Evolutionary conservation across 1,140 invertebrate genomes (phyloP).

Genomic region (Bombus sylvicola): DNA sequence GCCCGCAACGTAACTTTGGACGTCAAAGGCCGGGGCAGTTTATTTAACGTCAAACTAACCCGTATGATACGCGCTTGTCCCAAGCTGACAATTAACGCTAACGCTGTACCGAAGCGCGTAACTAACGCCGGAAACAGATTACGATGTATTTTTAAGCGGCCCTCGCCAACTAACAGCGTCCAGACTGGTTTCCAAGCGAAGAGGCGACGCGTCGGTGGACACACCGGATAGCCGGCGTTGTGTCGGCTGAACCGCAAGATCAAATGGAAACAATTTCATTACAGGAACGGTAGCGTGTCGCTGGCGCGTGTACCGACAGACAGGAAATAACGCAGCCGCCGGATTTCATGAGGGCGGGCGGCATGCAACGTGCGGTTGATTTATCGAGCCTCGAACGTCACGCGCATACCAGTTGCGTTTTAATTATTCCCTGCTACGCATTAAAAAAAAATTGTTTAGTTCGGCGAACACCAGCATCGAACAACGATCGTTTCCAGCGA

Average conservation of each 20-base stretch:
- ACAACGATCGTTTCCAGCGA: slow-evolving; percentile 15
- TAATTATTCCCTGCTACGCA: slow-evolving; percentile 46
- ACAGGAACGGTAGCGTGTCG: slow-evolving; percentile 18
- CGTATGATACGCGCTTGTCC: slow-evolving; percentile 4
- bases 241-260: slow-evolving; percentile 36
- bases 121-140: slow-evolving; percentile 34
- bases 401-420: slow-evolving; percentile 48
- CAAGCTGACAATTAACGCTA: slow-evolving; percentile 42
- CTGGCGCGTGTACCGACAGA: slow-evolving; percentile 2
- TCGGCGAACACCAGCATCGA: background rate
- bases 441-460: slow-evolving; percentile 31
- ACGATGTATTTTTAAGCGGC: slow-evolving; percentile 44
- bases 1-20: slow-evolving; percentile 8
- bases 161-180: background rate
- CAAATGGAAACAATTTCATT: slow-evolving; percentile 50
- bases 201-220: background rate
- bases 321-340: slow-evolving; percentile 21
- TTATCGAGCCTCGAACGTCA: slow-evolving; percentile 44
- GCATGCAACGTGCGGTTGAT: slow-evolving; percentile 39
- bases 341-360: slow-evolving; percentile 22
- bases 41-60: slow-evolving; percentile 50
- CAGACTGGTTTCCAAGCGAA: background rate
- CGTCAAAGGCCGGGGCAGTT: slow-evolving; percentile 36
- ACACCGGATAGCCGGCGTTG: background rate
- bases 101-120: background rate